A percentile compares a stretch with the other conserved stretches of the same genome.
Conservation (phyloP, 2,888 invertebrate genomes). For the Tenodera sinensis region DNA sequence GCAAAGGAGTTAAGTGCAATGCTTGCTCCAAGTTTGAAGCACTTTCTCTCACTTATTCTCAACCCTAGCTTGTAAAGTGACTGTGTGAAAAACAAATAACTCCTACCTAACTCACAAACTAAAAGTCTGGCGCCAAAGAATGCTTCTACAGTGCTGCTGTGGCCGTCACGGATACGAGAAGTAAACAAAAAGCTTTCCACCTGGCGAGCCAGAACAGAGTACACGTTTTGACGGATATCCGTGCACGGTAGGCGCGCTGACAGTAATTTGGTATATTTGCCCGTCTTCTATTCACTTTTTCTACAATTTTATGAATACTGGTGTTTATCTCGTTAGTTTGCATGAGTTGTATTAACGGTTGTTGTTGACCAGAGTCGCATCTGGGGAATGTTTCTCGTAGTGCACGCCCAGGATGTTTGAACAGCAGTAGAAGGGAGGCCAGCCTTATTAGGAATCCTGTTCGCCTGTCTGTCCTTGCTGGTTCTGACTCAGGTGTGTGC, state of each 20-base stretch:
- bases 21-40: too few relatives aligned
- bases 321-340: not conserved
- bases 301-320: not conserved
- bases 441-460: not conserved
- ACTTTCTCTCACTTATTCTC: too few relatives aligned
- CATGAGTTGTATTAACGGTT: not conserved
- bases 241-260: not conserved
- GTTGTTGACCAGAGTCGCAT: not conserved
- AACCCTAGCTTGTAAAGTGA: too few relatives aligned
- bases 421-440: not conserved
- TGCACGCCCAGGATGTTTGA: not conserved
- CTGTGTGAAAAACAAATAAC: too few relatives aligned
- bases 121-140: too few relatives aligned
- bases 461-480: not conserved
- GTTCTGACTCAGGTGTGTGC: not conserved
- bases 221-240: not conserved
- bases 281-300: not conserved
- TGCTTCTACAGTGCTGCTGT: too few relatives aligned
- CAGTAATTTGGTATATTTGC: not conserved
- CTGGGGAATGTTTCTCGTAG: not conserved
- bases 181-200: too few relatives aligned
- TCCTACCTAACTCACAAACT: too few relatives aligned
- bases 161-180: too few relatives aligned
- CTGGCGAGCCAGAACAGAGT: not conserved
- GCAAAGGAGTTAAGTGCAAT: too few relatives aligned